Evolutionary conservation across 35 echinoderm and acorn worm species (phyloP).

Genomic region (Holothuria glaberrima): DNA sequence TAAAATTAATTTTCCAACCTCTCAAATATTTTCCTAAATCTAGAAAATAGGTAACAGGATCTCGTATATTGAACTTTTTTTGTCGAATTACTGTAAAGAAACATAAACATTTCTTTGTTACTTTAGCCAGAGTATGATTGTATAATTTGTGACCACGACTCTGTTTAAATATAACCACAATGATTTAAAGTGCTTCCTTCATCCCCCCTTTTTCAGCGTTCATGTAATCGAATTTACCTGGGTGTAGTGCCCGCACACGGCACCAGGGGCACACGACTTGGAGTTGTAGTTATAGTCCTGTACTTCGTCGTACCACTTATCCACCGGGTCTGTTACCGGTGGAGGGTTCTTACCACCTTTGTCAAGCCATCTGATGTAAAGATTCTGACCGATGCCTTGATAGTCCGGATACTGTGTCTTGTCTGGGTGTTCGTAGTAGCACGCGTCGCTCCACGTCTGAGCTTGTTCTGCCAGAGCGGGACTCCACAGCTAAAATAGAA

Average conservation of each 20-base stretch:
- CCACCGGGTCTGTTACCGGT: background rate
- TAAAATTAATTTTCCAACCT: too few species aligned
- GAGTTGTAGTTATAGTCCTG: background rate
- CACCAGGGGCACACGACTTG: background rate
- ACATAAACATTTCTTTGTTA: too few species aligned
- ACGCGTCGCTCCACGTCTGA: conserved; percentile 5
- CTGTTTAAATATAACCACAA: too few species aligned
- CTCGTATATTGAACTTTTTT: too few species aligned
- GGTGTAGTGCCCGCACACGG: background rate
- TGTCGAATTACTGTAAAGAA: too few species aligned
- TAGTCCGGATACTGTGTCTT: background rate
- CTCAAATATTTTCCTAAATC: too few species aligned
- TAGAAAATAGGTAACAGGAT: too few species aligned
- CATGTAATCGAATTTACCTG: too few species aligned
- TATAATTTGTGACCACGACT: too few species aligned
- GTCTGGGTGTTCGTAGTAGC: conserved; percentile 15
- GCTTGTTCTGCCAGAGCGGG: conserved; percentile 6
- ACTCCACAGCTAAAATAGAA: background rate
- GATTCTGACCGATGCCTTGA: background rate
- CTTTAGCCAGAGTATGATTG: too few species aligned
- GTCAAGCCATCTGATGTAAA: conserved; percentile 15
- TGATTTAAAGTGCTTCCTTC: too few species aligned
- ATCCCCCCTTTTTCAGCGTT: too few species aligned
- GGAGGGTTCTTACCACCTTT: background rate
- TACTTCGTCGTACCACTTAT: background rate